Base-by-base conservation (phyloP, 1,140 invertebrate genomes). In the Subanguina moxae region DNA sequence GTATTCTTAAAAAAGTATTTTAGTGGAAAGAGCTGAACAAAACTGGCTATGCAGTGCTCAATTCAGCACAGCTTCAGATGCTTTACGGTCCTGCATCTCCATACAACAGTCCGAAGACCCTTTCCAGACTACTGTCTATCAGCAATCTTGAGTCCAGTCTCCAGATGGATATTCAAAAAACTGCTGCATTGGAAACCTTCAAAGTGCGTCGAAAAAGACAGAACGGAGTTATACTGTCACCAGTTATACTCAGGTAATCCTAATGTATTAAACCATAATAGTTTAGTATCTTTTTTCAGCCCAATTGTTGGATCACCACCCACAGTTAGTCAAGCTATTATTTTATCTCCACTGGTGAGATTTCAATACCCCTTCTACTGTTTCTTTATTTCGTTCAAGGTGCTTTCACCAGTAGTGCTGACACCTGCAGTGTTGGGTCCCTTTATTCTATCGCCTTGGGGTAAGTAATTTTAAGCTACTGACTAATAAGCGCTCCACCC, bases 41-140 rank as follows among this genome's bases (percentile, higher is more conserved):
- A 15, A 68, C 68, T 25, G 79, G 79, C 25, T 81, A 67, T 67
- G 48, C 78, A 1, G 57, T 80, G 30, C 42, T 81, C 19, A 72
- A 27, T 13, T n/a, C 56, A 17, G 64, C 74, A 0, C 79, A 81
- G 59, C 21, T 82, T 46, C 45, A 73, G 21, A 68, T 79, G 21
- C 13, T 81, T 8, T 82, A 81, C 58, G 79, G 80, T 42, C 43
- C 46, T 17, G 56, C 76, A 28, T 77, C 80, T 57, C 68, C 80
- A 0, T 82, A 81, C 56, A 64, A 80, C 1, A 45, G 76, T 62
- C 45, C 48, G 0, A 46, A 42, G 38, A 70, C 65, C 13, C 65
- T 71, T 1, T 43, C 70, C 23, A 61, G 67, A 5, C 65, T 73
- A 46, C 8, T 30, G 15, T 28, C 63, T 28, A 19, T 71, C 27